Conservation (phyloP, 2,113 vertebrate species). For the Pterocles gutturalis region DNA sequence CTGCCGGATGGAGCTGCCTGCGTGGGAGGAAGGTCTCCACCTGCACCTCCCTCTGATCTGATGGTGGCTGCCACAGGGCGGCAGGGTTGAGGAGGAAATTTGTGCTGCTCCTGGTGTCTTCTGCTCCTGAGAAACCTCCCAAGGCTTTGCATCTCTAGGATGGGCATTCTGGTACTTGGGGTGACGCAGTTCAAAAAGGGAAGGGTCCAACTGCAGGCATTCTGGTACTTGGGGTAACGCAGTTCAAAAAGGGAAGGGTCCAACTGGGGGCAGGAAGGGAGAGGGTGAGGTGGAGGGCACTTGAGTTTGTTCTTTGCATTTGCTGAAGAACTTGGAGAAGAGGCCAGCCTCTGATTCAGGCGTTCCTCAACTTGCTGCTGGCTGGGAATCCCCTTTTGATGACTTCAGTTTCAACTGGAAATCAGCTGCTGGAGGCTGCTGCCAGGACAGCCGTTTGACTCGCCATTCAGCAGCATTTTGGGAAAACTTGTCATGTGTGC, state of each 20-base stretch:
- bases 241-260: neutral
- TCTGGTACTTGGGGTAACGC: too few relatives aligned
- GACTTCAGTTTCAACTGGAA: neutral
- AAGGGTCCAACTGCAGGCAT: neutral
- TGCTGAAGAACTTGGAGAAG: neutral
- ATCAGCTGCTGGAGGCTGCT: neutral
- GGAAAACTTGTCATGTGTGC: neutral
- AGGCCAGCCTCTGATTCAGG: neutral
- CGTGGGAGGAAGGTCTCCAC: neutral
- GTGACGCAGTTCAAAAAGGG: neutral
- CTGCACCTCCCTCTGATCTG: neutral
- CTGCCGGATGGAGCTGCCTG: neutral
- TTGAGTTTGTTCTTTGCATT: neutral
- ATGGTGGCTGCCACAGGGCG: neutral
- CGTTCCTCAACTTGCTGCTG: neutral
- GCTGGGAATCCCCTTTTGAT: neutral
- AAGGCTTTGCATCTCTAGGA: neutral
- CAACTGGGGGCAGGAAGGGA: neutral
- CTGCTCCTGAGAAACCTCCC: neutral
- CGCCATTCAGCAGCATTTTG: neutral
- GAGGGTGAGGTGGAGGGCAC: neutral
- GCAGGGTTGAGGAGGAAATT: neutral
- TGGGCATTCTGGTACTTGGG: too few relatives aligned
- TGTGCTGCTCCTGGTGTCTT: rapidly evolving
- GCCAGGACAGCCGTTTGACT: neutral